These are phyloP conservation scores for Sipha maydis DNA, from an alignment of 2,888 invertebrate genomes.

Conservation along the genomic window DNA sequence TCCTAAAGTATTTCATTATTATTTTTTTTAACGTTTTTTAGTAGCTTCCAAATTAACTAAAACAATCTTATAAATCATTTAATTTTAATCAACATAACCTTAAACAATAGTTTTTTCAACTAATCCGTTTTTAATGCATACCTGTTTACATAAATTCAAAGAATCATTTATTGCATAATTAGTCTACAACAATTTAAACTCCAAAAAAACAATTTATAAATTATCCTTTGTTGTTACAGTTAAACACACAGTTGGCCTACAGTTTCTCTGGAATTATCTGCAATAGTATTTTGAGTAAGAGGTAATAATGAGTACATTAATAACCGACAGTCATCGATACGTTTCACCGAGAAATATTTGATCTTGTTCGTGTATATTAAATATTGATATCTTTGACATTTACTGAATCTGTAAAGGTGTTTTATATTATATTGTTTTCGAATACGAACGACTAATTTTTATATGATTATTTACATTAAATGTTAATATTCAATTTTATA, in stretches of 20 bases:
- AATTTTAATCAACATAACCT: not conserved
- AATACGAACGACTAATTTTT: too few species aligned
- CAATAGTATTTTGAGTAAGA: not conserved
- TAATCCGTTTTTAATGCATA: slow-evolving; percentile 34
- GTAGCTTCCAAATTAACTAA: not conserved
- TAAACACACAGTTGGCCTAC: not conserved
- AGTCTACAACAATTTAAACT: not conserved
- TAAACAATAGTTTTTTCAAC: slow-evolving; percentile 32
- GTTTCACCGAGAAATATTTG: not conserved
- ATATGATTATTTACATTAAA: too few species aligned
- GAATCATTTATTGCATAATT: slow-evolving; percentile 18
- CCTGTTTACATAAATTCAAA: slow-evolving; percentile 18
- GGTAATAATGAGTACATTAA: not conserved
- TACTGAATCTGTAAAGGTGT: too few species aligned
- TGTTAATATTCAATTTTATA: too few species aligned
- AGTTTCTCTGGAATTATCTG: not conserved
- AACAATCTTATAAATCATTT: slow-evolving; percentile 12
- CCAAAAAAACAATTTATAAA: not conserved
- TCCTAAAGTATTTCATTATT: not conserved
- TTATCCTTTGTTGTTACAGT: not conserved
- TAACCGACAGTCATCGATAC: not conserved
- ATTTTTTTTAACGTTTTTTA: not conserved
- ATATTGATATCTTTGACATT: not conserved
- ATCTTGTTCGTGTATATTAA: not conserved
- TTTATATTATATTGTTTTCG: too few species aligned